These are phyloP conservation scores for Philypnodon macrostomus DNA, from an alignment of 2,797 vertebrate genomes.

Conservation along the genomic window DNA sequence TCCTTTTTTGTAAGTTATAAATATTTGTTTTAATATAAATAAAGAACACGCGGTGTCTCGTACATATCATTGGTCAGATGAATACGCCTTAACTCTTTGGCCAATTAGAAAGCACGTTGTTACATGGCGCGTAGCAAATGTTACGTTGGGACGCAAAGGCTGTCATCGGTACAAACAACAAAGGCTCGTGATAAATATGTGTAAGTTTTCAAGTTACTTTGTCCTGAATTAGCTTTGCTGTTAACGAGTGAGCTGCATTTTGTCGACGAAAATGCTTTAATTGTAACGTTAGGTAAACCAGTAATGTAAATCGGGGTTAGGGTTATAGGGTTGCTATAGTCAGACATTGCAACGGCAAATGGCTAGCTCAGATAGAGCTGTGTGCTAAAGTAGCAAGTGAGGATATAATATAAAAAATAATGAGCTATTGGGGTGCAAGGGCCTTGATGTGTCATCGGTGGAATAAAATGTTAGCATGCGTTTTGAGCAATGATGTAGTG, in stretches of 20 bases:
- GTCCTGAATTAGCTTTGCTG: background rate
- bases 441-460: too few species aligned
- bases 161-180: slow-evolving; percentile 45
- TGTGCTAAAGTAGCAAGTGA: slow-evolving; percentile 19
- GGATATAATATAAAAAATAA: background rate
- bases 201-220: slow-evolving; percentile 45
- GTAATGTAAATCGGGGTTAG: too few species aligned
- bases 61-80: slow-evolving; percentile 48
- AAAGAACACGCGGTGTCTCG: background rate
- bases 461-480: too few species aligned
- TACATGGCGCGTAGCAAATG: slow-evolving; percentile 35
- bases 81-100: slow-evolving; percentile 9
- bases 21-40: too few species aligned
- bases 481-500: too few species aligned
- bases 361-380: slow-evolving; percentile 30
- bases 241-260: background rate
- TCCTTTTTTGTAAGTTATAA: too few species aligned
- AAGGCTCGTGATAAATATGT: slow-evolving; percentile 45
- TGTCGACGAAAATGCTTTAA: background rate
- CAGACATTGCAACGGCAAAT: slow-evolving; percentile 17
- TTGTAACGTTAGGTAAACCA: slow-evolving; percentile 1
- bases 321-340: background rate
- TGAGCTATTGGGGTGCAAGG: too few species aligned
- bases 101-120: slow-evolving; percentile 54
- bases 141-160: slow-evolving; percentile 31